Evolutionary conservation across 2,888 invertebrate species (phyloP).

Genomic region (Rhamnusium bicolor): DNA sequence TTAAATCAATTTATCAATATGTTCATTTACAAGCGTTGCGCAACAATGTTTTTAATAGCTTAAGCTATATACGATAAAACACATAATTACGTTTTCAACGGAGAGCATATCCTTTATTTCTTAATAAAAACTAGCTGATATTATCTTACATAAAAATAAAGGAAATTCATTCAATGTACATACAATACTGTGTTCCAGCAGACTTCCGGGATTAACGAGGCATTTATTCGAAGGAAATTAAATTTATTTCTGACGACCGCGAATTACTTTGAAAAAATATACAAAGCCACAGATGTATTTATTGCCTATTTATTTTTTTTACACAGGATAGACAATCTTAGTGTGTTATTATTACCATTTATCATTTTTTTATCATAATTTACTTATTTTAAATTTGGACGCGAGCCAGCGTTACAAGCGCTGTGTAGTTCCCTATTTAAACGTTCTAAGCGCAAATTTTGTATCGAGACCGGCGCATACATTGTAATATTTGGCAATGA

Average conservation of each 20-base stretch:
- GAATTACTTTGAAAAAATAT: conserved; percentile 11
- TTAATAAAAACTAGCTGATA: conserved; percentile 20
- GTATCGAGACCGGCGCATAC: not conserved
- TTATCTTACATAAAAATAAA: conserved; percentile 36
- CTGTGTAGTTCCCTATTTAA: not conserved
- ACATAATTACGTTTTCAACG: conserved; percentile 5
- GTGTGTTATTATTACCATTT: conserved; percentile 22
- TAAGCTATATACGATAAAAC: not conserved
- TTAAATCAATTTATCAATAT: conserved; percentile 24
- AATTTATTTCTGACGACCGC: not conserved
- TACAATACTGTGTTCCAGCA: conserved; percentile 11
- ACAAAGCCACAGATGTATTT: not conserved
- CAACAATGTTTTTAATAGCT: conserved; percentile 13
- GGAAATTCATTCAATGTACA: conserved; percentile 23
- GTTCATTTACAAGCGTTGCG: conserved; percentile 1
- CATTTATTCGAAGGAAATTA: not conserved
- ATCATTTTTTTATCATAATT: conserved; percentile 19
- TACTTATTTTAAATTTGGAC: conserved; percentile 25
- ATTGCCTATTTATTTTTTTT: conserved; percentile 7
- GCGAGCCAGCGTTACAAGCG: not conserved
- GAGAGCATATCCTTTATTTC: conserved; percentile 30
- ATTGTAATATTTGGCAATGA: conserved; percentile 19
- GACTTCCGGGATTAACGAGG: conserved; percentile 26
- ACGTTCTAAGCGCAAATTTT: not conserved
- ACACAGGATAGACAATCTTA: not conserved